Conservation (phyloP, 2,888 invertebrate species). For the Drosophila robusta region DNA sequence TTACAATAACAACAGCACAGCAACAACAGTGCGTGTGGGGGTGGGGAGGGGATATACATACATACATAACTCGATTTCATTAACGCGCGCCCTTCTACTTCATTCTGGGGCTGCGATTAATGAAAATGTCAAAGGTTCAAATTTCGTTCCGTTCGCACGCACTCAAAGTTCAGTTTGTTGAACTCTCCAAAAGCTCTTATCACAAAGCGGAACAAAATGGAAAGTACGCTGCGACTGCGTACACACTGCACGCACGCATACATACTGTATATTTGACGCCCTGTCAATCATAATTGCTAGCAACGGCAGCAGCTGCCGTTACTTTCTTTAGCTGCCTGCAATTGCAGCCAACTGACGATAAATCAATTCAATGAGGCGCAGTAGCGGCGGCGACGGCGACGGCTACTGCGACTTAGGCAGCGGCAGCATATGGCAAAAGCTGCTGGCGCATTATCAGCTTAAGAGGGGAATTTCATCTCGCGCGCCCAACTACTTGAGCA, state of each 20-base stretch:
- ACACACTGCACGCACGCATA: constrained; percentile 11
- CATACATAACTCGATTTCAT: constrained; percentile 24
- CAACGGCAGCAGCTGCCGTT: constrained; percentile 17
- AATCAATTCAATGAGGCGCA: constrained; percentile 60
- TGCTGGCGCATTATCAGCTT: constrained; percentile 57
- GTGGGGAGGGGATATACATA: constrained; percentile 6
- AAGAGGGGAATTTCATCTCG: constrained; percentile 34
- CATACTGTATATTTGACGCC: constrained; percentile 46
- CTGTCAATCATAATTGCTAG: constrained; percentile 77
- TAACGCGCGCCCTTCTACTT: constrained; percentile 28
- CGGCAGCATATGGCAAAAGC: constrained; percentile 58
- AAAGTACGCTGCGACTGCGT: constrained; percentile 57
- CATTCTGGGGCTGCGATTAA: constrained; percentile 58
- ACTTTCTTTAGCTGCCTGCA: constrained; percentile 49
- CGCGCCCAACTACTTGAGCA: constrained; percentile 50
- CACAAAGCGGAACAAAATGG: constrained; percentile 70
- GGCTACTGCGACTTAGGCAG: not conserved
- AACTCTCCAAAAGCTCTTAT: constrained; percentile 64
- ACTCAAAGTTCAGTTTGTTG: constrained; percentile 64
- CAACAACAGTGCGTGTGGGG: constrained; percentile 17
- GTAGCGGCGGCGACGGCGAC: not conserved
- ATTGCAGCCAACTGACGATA: constrained; percentile 53
- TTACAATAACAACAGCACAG: constrained; percentile 50
- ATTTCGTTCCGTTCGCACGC: constrained; percentile 13
- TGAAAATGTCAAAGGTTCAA: constrained; percentile 77